A percentile compares a stretch with the other conserved stretches of the same genome.
Evolutionary conservation across 30 jellyfish, hydroid and myxozoan genomes (phyloP).

Genomic region (Hydractinia echinata): DNA sequence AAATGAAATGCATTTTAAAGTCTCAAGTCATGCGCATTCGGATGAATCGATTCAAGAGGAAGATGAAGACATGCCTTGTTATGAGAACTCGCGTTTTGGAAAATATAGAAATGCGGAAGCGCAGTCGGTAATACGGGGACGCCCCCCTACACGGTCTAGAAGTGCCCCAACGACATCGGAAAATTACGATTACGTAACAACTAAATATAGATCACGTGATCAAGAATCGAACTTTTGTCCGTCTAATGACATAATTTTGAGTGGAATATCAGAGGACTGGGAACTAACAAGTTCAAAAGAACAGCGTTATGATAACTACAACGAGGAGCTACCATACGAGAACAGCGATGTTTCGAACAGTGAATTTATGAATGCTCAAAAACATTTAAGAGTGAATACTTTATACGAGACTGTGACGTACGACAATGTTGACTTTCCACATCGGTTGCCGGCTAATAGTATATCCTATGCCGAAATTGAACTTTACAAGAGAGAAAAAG

Average conservation of each 20-base stretch:
- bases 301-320: no score
- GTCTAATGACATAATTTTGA: no score
- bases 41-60: not conserved
- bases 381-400: no score
- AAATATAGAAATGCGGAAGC: not conserved
- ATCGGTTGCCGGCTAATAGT: not conserved
- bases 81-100: not conserved
- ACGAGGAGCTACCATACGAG: no score
- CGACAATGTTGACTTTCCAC: slow-evolving; percentile 1
- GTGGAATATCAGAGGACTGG: no score
- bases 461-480: slow-evolving; percentile 10
- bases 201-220: no score
- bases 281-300: no score
- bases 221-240: no score
- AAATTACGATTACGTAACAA: not conserved
- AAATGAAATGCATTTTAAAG: not conserved
- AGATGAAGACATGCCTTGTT: not conserved
- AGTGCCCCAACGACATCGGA: slow-evolving; percentile 8
- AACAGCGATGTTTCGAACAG: no score
- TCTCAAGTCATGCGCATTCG: not conserved
- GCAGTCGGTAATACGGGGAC: not conserved
- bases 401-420: not conserved
- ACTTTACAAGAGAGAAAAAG: not conserved
- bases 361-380: no score
- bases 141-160: not conserved